Percentiles rank a stretch among this genome's conserved stretches.
These are phyloP conservation scores for Nudaria mundana DNA, from an alignment of 2,888 invertebrate species.

Conservation along the genomic window DNA sequence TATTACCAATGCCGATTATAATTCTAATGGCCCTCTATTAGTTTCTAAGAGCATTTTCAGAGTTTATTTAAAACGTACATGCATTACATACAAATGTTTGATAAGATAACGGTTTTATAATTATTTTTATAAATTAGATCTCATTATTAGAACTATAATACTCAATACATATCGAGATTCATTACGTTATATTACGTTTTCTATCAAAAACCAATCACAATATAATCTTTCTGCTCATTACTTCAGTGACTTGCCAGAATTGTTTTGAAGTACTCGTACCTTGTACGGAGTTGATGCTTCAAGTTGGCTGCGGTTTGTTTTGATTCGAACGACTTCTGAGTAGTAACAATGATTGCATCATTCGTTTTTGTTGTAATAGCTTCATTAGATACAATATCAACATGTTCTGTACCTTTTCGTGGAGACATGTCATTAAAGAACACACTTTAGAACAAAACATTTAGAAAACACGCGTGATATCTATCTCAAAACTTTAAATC, in stretches of 20 bases:
- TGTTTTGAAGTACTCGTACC: slow-evolving; percentile 15
- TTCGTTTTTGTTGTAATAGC: slow-evolving; percentile 27
- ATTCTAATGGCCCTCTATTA: too few relatives aligned
- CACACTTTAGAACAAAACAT: slow-evolving; percentile 32
- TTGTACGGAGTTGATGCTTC: slow-evolving; percentile 4
- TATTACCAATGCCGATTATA: too few relatives aligned
- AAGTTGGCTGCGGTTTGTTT: slow-evolving; percentile 8
- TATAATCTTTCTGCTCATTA: slow-evolving; percentile 48
- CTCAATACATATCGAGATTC: not conserved
- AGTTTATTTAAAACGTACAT: too few relatives aligned
- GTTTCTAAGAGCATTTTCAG: too few relatives aligned
- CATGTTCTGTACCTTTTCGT: slow-evolving; percentile 14
- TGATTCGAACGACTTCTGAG: slow-evolving; percentile 17
- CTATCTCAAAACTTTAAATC: slow-evolving; percentile 60
- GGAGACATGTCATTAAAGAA: slow-evolving; percentile 23
- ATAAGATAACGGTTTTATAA: slow-evolving; percentile 11
- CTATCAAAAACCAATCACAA: slow-evolving; percentile 49
- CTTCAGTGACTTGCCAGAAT: slow-evolving; percentile 52
- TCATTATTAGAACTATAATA: not conserved
- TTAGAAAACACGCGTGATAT: slow-evolving; percentile 58
- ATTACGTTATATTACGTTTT: slow-evolving; percentile 29
- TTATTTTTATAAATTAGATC: slow-evolving; percentile 10
- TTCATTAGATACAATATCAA: slow-evolving; percentile 27
- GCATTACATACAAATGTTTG: too few relatives aligned
- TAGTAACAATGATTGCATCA: slow-evolving; percentile 30